Percentiles rank a stretch among this genome's conserved stretches.
phyloP scores from a whole-genome alignment of 2,888 invertebrate species.

The Idaea dimidiata region DNA sequence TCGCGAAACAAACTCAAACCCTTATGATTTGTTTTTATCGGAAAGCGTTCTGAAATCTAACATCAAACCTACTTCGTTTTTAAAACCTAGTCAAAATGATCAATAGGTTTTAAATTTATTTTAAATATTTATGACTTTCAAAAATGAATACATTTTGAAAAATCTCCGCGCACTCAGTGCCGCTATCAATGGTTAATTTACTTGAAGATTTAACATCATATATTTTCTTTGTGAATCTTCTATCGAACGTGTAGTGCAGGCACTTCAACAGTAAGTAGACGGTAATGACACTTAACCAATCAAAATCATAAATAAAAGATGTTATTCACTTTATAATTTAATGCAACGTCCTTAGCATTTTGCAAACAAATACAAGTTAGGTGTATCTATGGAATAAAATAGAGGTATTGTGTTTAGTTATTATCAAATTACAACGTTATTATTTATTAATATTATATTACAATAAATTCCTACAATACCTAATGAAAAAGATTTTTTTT shows the following conservation, averaged over 20 bases:
- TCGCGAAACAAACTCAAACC: too few relatives aligned
- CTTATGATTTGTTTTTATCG: too few relatives aligned
- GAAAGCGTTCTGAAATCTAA: too few relatives aligned
- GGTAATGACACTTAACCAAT: slow-evolving; percentile 20
- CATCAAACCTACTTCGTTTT: too few relatives aligned
- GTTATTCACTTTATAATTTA: not conserved
- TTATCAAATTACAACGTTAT: too few relatives aligned
- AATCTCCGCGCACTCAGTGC: not conserved
- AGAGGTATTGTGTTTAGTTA: not conserved
- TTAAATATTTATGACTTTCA: too few relatives aligned
- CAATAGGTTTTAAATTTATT: too few relatives aligned
- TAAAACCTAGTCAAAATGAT: too few relatives aligned
- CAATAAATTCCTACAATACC: too few relatives aligned
- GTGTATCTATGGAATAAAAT: not conserved
- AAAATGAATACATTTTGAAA: not conserved
- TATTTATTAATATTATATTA: too few relatives aligned
- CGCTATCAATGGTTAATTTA: slow-evolving; percentile 2
- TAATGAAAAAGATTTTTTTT: too few relatives aligned
- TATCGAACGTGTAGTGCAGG: slow-evolving; percentile 9
- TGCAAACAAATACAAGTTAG: slow-evolving; percentile 2
- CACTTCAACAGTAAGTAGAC: slow-evolving; percentile 17
- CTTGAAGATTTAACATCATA: not conserved
- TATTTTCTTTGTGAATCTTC: slow-evolving; percentile 12
- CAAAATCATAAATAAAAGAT: slow-evolving; percentile 8
- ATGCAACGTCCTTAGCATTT: slow-evolving; percentile 19